These are phyloP conservation scores for Chiloscyllium plagiosum DNA, from an alignment of 2,113 vertebrate species.

Conservation along the genomic window DNA sequence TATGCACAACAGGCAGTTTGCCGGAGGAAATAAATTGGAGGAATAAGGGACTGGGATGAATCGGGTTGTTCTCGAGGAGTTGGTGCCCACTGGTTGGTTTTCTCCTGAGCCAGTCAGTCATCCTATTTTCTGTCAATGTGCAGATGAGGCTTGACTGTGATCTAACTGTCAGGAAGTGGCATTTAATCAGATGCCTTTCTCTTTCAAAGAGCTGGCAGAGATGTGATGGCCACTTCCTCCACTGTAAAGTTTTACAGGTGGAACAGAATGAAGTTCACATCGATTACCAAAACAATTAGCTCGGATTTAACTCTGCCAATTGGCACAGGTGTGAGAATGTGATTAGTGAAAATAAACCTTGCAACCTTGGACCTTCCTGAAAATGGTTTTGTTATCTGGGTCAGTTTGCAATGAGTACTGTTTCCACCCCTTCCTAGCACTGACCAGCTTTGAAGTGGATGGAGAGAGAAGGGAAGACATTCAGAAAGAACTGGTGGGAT, in stretches of 20 bases:
- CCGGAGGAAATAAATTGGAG: background rate
- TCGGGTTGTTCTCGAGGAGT: background rate
- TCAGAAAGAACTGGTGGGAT: conserved; percentile 59
- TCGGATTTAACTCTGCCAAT: background rate
- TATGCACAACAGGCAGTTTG: background rate
- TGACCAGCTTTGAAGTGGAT: conserved; percentile 10
- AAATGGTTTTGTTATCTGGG: background rate
- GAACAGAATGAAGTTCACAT: background rate
- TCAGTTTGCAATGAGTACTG: background rate
- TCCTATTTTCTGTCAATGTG: too few species aligned
- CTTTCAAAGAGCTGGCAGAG: background rate
- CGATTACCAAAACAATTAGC: background rate
- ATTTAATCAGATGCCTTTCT: background rate
- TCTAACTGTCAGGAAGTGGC: too few species aligned
- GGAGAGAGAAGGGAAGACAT: conserved; percentile 56
- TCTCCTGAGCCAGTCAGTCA: background rate
- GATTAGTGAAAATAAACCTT: background rate
- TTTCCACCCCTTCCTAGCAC: background rate
- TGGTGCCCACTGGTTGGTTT: background rate
- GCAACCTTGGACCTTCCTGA: background rate
- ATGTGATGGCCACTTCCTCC: background rate
- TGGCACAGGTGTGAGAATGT: background rate
- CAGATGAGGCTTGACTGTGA: too few species aligned
- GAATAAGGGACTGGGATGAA: background rate
- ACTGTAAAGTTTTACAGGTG: background rate